Evolutionary conservation across 1,140 invertebrate genomes (phyloP).

Genomic region (Penaeus indicus): DNA sequence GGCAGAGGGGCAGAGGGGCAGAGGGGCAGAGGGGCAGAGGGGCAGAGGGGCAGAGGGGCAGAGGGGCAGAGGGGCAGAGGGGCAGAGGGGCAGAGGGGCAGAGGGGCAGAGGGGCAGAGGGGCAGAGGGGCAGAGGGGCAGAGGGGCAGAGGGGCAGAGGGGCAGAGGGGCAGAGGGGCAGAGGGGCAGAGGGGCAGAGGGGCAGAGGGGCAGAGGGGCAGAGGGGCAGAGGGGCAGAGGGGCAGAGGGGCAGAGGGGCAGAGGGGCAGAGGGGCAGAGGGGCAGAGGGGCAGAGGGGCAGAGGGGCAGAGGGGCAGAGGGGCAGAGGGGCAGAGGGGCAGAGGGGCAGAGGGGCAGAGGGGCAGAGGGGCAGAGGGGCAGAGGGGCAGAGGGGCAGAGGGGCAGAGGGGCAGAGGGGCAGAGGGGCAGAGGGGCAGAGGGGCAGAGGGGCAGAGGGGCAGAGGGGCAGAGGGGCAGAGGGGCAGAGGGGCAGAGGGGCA

Average conservation of each 20-base stretch:
- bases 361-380: no score
- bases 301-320: not conserved
- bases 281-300: not conserved
- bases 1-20: not conserved
- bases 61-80: constrained; percentile 10
- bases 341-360: not conserved
- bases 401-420: no score
- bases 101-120: not conserved
- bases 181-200: not conserved
- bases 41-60: constrained; percentile 23
- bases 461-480: no score
- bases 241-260: not conserved
- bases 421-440: no score
- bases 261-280: not conserved
- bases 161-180: not conserved
- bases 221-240: not conserved
- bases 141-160: not conserved
- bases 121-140: not conserved
- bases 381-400: no score
- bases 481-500: not conserved
- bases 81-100: not conserved
- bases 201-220: not conserved
- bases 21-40: not conserved
- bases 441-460: no score
- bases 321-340: not conserved